A percentile compares a stretch with the other conserved stretches of the same genome.
Conservation (phyloP, 2,888 invertebrate species). For the Geophilus truncorum region DNA sequence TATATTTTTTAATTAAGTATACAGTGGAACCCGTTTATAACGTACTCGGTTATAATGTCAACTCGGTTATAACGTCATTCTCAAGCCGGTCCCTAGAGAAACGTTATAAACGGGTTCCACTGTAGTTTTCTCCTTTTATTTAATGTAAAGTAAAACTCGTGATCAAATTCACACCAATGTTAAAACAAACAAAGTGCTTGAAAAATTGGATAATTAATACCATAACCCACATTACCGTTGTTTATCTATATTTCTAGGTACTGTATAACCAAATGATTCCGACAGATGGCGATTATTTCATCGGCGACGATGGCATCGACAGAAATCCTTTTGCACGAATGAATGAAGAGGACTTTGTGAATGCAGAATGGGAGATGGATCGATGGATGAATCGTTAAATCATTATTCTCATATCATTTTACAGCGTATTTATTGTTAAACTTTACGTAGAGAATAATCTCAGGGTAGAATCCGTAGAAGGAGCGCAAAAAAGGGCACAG, state of each 20-base stretch:
- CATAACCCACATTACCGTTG: neutral
- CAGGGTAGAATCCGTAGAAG: neutral
- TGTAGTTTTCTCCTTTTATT: no score
- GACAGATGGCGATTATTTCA: constrained; percentile 45
- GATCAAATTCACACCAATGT: neutral
- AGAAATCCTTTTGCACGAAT: constrained; percentile 39
- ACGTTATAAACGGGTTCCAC: no score
- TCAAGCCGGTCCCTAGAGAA: no score
- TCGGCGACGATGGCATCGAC: constrained; percentile 36
- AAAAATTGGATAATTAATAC: neutral
- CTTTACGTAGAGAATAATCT: neutral
- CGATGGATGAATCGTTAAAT: constrained; percentile 63
- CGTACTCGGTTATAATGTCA: no score
- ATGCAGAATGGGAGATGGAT: constrained; percentile 60
- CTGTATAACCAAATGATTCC: constrained; percentile 38
- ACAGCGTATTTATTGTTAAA: neutral
- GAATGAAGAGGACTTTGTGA: constrained; percentile 54
- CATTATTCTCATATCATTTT: neutral
- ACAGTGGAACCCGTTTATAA: no score
- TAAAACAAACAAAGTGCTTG: neutral
- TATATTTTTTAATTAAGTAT: no score
- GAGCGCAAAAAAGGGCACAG: neutral
- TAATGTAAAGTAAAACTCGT: no score
- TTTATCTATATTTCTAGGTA: neutral
- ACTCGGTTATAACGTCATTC: no score